Evolutionary conservation across 2,888 invertebrate species (phyloP).

Genomic region (Caradrina kadenii): DNA sequence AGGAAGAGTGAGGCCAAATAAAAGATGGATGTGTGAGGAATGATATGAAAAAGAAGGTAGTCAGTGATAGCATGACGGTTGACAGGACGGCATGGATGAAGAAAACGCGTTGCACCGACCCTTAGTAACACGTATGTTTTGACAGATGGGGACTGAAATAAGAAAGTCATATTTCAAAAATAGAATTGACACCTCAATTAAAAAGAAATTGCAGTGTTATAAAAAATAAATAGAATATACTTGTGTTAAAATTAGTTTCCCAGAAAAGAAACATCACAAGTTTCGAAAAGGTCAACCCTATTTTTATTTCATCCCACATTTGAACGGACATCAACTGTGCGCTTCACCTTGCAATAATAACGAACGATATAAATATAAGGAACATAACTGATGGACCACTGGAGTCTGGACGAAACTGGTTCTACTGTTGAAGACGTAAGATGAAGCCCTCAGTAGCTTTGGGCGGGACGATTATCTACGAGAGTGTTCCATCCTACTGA

Average conservation of each 20-base stretch:
- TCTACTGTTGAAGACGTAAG: constrained; percentile 71
- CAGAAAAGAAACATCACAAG: neutral
- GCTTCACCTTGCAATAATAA: constrained; percentile 69
- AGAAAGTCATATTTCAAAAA: too few species aligned
- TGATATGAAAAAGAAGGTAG: too few species aligned
- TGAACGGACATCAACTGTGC: constrained; percentile 15
- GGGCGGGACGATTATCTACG: constrained; percentile 59
- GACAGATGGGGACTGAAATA: too few species aligned
- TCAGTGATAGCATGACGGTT: too few species aligned
- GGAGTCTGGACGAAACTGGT: constrained; percentile 80
- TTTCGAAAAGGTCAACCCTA: constrained; percentile 1
- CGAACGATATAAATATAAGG: constrained; percentile 79
- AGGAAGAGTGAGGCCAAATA: too few species aligned
- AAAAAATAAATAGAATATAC: too few species aligned
- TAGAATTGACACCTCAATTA: too few species aligned
- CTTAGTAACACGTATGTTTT: too few species aligned
- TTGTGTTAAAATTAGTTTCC: neutral
- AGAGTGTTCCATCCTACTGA: neutral
- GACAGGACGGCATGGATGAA: too few species aligned
- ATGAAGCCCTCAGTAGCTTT: constrained; percentile 61
- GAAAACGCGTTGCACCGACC: too few species aligned
- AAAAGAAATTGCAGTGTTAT: too few species aligned
- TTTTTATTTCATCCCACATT: constrained; percentile 9
- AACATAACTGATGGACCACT: constrained; percentile 77
- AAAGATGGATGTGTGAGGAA: too few species aligned